phyloP scores from a whole-genome alignment of 2,113 vertebrate species.

The Cyanoliseus patagonus region DNA sequence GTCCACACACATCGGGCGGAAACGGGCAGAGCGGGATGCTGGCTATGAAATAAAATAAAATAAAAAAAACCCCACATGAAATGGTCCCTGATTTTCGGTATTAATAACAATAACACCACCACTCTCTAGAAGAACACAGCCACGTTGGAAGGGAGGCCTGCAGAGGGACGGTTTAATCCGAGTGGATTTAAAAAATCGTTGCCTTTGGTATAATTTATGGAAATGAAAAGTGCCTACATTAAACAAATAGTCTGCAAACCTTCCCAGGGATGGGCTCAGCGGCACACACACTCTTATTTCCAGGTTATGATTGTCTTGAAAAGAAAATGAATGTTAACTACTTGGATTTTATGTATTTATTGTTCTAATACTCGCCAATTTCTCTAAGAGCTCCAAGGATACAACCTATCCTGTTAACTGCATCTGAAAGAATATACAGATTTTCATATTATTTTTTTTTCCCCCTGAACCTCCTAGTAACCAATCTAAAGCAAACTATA shows the following conservation, averaged over 20 bases:
- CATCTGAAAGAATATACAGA: slow-evolving; percentile 22
- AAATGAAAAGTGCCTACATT: slow-evolving; percentile 69
- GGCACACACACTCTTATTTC: neutral
- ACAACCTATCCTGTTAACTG: slow-evolving; percentile 36
- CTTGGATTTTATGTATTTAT: slow-evolving; percentile 58
- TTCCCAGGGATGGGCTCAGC: slow-evolving; percentile 9
- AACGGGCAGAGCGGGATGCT: neutral
- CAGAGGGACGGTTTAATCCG: slow-evolving; percentile 54
- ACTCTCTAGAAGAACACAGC: neutral
- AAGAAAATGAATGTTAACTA: slow-evolving; percentile 23
- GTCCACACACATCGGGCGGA: neutral
- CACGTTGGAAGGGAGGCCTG: slow-evolving; percentile 40
- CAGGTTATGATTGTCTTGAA: slow-evolving; percentile 28
- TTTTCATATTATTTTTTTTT: slow-evolving; percentile 35
- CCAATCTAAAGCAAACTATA: slow-evolving; percentile 68
- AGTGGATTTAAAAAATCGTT: slow-evolving; percentile 68
- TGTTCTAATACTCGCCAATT: slow-evolving; percentile 39
- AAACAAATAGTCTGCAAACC: slow-evolving; percentile 51
- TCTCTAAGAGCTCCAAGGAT: slow-evolving; percentile 27
- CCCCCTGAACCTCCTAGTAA: neutral
- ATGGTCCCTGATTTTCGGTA: neutral
- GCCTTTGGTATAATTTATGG: slow-evolving; percentile 72
- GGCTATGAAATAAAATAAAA: neutral
- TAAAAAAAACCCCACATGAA: neutral
- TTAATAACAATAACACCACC: neutral